Base-by-base conservation (phyloP, 2,113 vertebrate species). In the Edolisoma coerulescens region DNA sequence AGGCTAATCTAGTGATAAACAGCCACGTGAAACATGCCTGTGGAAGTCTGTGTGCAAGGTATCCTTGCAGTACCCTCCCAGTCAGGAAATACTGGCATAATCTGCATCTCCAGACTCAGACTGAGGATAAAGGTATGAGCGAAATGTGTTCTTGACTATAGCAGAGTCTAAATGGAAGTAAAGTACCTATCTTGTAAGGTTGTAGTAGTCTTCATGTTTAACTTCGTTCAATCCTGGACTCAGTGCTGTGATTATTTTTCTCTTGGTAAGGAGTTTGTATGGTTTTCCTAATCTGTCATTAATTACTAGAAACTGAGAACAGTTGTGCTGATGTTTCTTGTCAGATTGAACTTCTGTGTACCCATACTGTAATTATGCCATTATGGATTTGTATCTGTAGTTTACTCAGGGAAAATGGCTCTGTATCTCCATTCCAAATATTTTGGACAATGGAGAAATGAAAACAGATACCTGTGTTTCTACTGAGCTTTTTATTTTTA, bases 381-480 rank as follows among this genome's bases (percentile, higher is more conserved):
- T 68, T 96, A 84, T 4, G 8, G 53, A 56, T 67, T 68, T 0
- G 3, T 33, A 21, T 65, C 27, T 95, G 16, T 95, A 97, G 95
- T 87, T 68, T 94, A 88, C 49, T 97, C 68, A 89, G 94, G 96
- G 94, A 96, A 97, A 95, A 96, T 76, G 27, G 54, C 81, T 73
- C 84, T 47, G 4, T 95, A 80, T 91, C 81, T 95, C 84, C 41
- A 79, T 71, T 96, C 30, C 20, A 85, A 69, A 24, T 96, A 96
- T 32, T 74, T 47, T 76, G 63, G 84, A 68, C 75, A 95, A 54
- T 63, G 78, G 68, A 95, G 64, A 95, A 95, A 71, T 27, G 1
- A 39, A 88, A 93, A 80, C 13, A 50, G n/a, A 81, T 52, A 59
- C 35, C 24, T 84, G 14, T 22, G 28, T 65, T 80, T 69, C 41